Evolutionary conservation across 2,797 vertebrate species (phyloP).

Genomic region (Rhinatrema bivittatum): DNA sequence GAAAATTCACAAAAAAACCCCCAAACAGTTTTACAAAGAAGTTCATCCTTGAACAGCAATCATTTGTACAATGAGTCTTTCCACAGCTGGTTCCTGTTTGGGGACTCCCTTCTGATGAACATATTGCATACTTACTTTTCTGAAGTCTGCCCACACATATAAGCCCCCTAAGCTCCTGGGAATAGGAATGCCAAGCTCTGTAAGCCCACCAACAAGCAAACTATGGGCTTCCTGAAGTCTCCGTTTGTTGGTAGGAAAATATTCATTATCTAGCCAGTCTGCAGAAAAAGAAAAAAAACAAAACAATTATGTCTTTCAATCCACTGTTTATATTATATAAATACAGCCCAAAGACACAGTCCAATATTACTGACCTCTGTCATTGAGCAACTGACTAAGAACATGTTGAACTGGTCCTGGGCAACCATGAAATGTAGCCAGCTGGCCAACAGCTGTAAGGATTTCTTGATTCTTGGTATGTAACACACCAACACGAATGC

Average conservation of each 20-base stretch:
- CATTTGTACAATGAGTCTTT: no score
- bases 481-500: constrained; percentile 23
- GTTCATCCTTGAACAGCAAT: no score
- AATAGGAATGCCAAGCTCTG: constrained; percentile 18
- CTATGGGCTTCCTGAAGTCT: constrained; percentile 15
- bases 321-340: no score
- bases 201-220: constrained; percentile 19
- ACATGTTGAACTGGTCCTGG: constrained; percentile 21
- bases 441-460: constrained; percentile 13
- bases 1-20: no score
- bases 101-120: no score
- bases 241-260: constrained; percentile 27
- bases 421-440: constrained; percentile 27
- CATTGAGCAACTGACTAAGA: constrained; percentile 23
- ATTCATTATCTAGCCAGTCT: constrained; percentile 30
- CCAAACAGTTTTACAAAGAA: no score
- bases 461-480: constrained; percentile 20
- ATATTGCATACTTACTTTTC: constrained; percentile 22
- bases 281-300: not conserved
- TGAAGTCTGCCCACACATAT: constrained; percentile 35
- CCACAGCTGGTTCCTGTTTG: no score
- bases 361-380: constrained; percentile 22
- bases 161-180: constrained; percentile 22
- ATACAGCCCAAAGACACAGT: no score
- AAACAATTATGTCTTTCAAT: not conserved